phyloP scores from a whole-genome alignment of 2,113 vertebrate genomes.

The Cyanoramphus novaezelandiae region DNA sequence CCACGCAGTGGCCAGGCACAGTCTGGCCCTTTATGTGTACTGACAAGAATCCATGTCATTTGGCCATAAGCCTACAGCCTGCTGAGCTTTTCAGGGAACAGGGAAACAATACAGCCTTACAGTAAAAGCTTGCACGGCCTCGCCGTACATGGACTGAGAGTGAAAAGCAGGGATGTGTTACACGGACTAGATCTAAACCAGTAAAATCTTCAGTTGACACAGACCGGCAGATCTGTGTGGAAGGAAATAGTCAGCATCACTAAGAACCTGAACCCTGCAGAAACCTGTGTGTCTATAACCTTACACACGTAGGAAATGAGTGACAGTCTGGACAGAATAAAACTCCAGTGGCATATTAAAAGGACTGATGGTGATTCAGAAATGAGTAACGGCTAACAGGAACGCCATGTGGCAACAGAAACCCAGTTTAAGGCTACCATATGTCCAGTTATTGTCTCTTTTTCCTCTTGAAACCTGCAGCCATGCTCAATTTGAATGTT shows the following conservation, averaged over 20 bases:
- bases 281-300: neutral
- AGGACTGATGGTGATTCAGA: neutral
- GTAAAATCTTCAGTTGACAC: neutral
- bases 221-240: neutral
- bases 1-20: neutral
- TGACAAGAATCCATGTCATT: constrained; percentile 18
- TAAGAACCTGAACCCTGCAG: neutral
- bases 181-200: neutral
- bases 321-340: neutral
- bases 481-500: neutral
- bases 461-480: neutral
- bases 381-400: constrained; percentile 10
- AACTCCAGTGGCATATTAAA: neutral
- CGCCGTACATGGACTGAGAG: neutral
- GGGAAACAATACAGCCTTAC: constrained; percentile 29
- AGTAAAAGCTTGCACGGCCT: neutral
- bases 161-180: neutral
- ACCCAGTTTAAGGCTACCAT: neutral
- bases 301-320: neutral
- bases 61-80: constrained; percentile 29
- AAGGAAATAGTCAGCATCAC: neutral
- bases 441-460: neutral
- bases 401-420: constrained; percentile 2
- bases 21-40: constrained; percentile 9
- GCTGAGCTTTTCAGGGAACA: constrained; percentile 46